Percentiles rank a stretch among this genome's conserved stretches.
phyloP scores from a whole-genome alignment of 2,113 vertebrate species.

The Cebidichthys violaceus region DNA sequence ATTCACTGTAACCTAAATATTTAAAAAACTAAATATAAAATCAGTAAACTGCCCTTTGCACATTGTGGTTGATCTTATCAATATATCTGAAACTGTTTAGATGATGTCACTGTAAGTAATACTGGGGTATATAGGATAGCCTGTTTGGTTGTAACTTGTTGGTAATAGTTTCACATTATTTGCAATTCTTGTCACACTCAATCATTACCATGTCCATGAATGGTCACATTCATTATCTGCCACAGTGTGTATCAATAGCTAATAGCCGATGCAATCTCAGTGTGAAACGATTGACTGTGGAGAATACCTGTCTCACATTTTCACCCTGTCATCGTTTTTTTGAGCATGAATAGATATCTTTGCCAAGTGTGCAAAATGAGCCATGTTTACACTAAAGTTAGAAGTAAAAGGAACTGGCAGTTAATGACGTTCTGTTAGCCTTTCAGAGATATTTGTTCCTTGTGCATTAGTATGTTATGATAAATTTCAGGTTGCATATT shows the following conservation, averaged over 20 bases:
- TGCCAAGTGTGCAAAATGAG: constrained; percentile 21
- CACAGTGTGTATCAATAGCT: constrained; percentile 38
- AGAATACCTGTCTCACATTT: constrained; percentile 44
- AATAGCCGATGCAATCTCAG: constrained; percentile 50
- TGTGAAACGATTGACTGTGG: constrained; percentile 53
- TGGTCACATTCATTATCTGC: constrained; percentile 55
- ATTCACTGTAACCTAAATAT: constrained; percentile 1
- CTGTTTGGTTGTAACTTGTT: constrained; percentile 22
- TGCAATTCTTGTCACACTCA: constrained; percentile 48
- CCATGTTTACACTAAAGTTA: constrained; percentile 5
- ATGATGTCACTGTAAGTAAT: background rate
- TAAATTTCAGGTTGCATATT: constrained; percentile 7
- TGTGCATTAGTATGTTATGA: background rate
- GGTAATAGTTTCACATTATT: constrained; percentile 55
- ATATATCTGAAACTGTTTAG: background rate
- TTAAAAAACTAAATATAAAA: background rate
- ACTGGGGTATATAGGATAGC: background rate
- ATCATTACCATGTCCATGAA: constrained; percentile 43
- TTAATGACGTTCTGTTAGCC: background rate
- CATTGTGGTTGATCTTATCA: background rate
- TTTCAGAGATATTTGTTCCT: background rate
- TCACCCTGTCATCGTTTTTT: constrained; percentile 24
- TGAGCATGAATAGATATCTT: constrained; percentile 24
- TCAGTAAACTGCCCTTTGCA: background rate
- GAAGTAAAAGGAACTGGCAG: background rate